Conservation (phyloP, 2,888 invertebrate genomes). For the Oscheius sp. region DNA sequence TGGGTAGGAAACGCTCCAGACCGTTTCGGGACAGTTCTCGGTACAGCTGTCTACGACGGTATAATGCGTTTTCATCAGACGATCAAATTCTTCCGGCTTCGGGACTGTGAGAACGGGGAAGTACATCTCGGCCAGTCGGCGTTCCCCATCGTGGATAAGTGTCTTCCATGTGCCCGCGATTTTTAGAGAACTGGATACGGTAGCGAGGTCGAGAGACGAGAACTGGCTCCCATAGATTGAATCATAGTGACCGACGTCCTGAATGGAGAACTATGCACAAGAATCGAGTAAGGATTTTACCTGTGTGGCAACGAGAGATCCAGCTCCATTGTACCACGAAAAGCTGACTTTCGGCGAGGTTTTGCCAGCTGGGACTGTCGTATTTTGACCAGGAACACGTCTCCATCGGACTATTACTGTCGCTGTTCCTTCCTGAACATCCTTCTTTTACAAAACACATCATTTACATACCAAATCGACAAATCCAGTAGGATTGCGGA, state of each 20-base stretch:
- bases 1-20: slow-evolving; percentile 56
- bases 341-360: slow-evolving; percentile 55
- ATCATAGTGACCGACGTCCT: slow-evolving; percentile 61
- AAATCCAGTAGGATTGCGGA: slow-evolving; percentile 59
- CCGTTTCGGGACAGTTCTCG: slow-evolving; percentile 43
- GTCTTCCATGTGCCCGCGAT: slow-evolving; percentile 28
- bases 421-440: slow-evolving; percentile 39
- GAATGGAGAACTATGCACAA: neutral
- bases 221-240: slow-evolving; percentile 61
- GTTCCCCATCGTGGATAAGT: neutral
- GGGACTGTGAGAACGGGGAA: slow-evolving; percentile 44
- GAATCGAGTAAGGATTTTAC: neutral
- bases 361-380: slow-evolving; percentile 29
- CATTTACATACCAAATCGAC: slow-evolving; percentile 47
- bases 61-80: slow-evolving; percentile 39
- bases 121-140: slow-evolving; percentile 22
- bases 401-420: slow-evolving; percentile 51
- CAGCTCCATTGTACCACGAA: slow-evolving; percentile 42
- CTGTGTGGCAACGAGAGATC: neutral
- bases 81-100: neutral
- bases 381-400: slow-evolving; percentile 7
- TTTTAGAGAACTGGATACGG: neutral
- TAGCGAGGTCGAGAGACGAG: slow-evolving; percentile 34
- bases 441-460: neutral
- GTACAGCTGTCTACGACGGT: slow-evolving; percentile 47